Conservation (phyloP, 2,113 vertebrate genomes). For the Amazona vittata region DNA sequence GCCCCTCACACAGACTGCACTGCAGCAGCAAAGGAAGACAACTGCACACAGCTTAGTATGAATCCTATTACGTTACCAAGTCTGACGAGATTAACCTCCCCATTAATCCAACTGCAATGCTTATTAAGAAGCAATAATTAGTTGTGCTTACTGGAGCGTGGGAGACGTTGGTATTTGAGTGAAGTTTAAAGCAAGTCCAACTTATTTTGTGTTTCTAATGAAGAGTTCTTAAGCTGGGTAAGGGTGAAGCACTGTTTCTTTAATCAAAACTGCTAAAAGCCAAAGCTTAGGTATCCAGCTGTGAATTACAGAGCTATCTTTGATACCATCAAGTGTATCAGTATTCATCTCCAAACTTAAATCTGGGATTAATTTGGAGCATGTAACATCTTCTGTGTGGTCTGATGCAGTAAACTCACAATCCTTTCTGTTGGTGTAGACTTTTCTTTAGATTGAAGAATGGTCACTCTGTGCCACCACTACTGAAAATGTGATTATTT, state of each 20-base stretch:
- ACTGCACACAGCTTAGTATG: neutral
- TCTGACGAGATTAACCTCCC: neutral
- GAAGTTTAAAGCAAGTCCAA: neutral
- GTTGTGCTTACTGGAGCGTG: neutral
- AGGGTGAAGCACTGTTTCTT: neutral
- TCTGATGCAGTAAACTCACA: constrained; percentile 49
- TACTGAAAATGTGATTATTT: constrained; percentile 66
- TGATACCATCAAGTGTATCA: constrained; percentile 55
- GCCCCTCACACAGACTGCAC: rapidly evolving
- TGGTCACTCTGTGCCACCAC: constrained; percentile 55
- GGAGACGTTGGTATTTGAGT: neutral
- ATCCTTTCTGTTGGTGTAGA: constrained; percentile 23
- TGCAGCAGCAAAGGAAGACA: neutral
- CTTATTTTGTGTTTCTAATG: neutral
- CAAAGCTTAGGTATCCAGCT: neutral
- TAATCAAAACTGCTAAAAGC: neutral
- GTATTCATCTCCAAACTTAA: constrained; percentile 60
- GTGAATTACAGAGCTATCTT: constrained; percentile 57
- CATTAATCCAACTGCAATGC: neutral
- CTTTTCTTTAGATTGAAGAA: constrained; percentile 54
- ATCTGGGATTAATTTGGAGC: constrained; percentile 59
- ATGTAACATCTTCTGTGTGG: constrained; percentile 37
- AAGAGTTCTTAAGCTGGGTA: neutral
- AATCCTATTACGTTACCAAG: neutral
- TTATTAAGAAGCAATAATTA: neutral